These are phyloP conservation scores for Atractosteus spatula DNA, from an alignment of 2,113 vertebrate species.

Conservation along the genomic window DNA sequence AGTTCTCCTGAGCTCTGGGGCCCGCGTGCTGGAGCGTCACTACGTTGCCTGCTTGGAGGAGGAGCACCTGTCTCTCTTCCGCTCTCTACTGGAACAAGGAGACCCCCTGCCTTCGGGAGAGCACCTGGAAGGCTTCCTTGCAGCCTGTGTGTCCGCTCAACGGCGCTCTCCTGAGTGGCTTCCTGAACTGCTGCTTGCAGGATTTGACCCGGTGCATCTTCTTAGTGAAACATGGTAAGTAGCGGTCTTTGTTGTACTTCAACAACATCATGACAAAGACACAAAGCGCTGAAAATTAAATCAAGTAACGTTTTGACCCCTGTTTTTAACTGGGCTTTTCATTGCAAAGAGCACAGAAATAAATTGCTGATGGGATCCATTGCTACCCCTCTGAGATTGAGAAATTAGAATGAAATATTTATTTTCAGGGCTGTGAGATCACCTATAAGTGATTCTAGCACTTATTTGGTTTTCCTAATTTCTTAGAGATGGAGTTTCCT, in stretches of 20 bases:
- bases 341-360: no score
- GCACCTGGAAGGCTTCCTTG: constrained; percentile 50
- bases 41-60: constrained; percentile 59
- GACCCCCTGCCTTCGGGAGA: constrained; percentile 45
- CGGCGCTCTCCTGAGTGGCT: constrained; percentile 40
- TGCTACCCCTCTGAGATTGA: no score
- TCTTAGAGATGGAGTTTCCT: no score
- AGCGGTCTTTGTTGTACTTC: not conserved
- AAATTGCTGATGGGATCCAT: no score
- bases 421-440: no score
- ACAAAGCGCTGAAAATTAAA: no score
- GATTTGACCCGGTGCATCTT: not conserved
- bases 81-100: constrained; percentile 58
- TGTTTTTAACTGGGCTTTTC: no score
- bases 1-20: constrained; percentile 62
- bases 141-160: constrained; percentile 31
- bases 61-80: constrained; percentile 59
- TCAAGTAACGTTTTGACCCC: no score
- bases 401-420: no score
- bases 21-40: constrained; percentile 57
- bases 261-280: no score
- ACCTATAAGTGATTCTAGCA: no score
- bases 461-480: no score
- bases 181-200: not conserved
- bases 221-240: not conserved